Evolutionary conservation across 1,140 invertebrate genomes (phyloP), one percentile per base, ranked within the genome.

Genomic region (Musca domestica): DNA sequence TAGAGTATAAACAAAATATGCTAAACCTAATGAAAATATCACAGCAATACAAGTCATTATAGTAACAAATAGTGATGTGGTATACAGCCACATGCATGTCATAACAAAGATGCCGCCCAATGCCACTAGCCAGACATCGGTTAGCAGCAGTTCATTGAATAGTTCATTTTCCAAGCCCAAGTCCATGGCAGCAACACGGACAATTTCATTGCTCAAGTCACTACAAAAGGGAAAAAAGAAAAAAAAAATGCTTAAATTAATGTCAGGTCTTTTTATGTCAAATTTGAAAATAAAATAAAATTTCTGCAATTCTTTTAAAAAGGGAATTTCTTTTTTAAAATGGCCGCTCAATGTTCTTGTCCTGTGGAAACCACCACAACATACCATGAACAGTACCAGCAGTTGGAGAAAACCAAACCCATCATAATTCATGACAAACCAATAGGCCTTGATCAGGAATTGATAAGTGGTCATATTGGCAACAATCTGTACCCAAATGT

Each of bases 1-100:
- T 74, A 94, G 84, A 30, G 90, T 88, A 83, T 98, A 98, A 70
- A 96, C 83, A 80, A 95, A 96, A 83, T 98, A 98, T n/a, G 95
- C 90, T 74, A 95, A 88, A 63, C 90, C 91, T 66, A 98, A 80
- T 61, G 95, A 95, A 81, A 95, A 93, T 71, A 90, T 83, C 67
- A 98, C 92, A 19, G 92, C 90, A 56, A 91, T 82, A 78, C 95
- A 89, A 19, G 95, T 92, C 82, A 95, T 89, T 7, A 93, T 56
- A 23, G 95, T 97, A 22, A 98, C 86, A 76, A 97, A 87, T 46
- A 95, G 78, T 19, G 95, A 98, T 56, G 88, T 87, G 6, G 95
- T 96, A 80, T 96, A 98, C 17, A 91, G 73, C 90, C 91, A 96
- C 75, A 98, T 91, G 74, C 91, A 91, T 22, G 93, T 66, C 73